These are phyloP conservation scores for Rhadina sibilatrix DNA, from an alignment of 2,113 vertebrate species.

Conservation along the genomic window DNA sequence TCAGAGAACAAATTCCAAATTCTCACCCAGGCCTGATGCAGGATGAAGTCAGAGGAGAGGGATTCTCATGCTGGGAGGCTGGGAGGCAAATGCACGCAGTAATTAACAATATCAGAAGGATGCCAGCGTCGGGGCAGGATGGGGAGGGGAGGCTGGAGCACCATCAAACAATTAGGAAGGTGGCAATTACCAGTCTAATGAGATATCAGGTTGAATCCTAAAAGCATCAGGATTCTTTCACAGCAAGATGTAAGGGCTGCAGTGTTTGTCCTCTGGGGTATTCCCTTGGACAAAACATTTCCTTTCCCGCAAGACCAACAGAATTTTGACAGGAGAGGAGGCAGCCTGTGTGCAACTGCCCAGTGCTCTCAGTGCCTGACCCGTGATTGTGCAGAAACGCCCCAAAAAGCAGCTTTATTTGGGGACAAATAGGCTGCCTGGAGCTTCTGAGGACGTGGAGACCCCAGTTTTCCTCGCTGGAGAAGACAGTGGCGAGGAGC, in stretches of 20 bases:
- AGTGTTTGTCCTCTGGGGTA: not conserved
- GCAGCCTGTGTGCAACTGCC: not conserved
- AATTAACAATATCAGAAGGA: conserved; percentile 11
- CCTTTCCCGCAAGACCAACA: not conserved
- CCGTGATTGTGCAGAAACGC: not conserved
- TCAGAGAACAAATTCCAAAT: not conserved
- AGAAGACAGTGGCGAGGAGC: not conserved
- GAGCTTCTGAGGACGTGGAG: not conserved
- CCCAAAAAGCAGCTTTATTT: not conserved
- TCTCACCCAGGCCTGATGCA: not conserved
- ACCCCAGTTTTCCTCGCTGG: not conserved
- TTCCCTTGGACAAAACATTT: not conserved
- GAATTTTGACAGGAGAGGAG: not conserved
- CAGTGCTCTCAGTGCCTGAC: not conserved
- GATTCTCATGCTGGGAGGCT: fast-evolving
- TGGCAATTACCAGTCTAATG: conserved; percentile 40
- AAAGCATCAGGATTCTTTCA: conserved; percentile 40
- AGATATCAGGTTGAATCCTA: conserved; percentile 4
- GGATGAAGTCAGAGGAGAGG: not conserved
- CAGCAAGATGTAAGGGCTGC: not conserved
- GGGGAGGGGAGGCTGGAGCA: not conserved
- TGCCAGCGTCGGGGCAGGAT: not conserved
- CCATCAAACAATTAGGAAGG: conserved; percentile 28
- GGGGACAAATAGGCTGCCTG: fast-evolving
- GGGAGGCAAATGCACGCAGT: not conserved